Base-by-base conservation (phyloP, 2,888 invertebrate species). In the Eilema depressum region DNA sequence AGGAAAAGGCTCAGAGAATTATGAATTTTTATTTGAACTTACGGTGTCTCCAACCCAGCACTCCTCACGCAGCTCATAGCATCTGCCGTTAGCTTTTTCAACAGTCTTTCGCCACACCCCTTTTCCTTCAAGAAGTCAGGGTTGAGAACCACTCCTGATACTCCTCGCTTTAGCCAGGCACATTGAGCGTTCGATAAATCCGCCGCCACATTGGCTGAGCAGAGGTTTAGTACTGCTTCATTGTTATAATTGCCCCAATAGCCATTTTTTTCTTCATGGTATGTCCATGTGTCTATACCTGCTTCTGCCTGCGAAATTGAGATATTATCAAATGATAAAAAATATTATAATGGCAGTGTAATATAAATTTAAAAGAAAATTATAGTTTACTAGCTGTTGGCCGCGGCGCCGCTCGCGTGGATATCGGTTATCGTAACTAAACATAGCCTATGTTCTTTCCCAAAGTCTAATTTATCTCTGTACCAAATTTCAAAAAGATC, bases 111-210 rank as follows among this genome's bases (percentile, higher is more conserved):
- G 0, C 90, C 89, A 74, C 95, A 95, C 0, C 63, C 73, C 61
- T 78, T 78, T 5, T 93, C 83, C 14, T 63, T 75, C 1, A 70
- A 74, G 69, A 87, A 93, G 78, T 94, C 94, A 41, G 92, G 91
- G 60, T 84, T 89, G 0, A 94, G 79, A 3, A 94, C 82, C 1
- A 94, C 75, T 10, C 95, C 95, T 1, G 89, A 71, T 0, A 89
- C 85, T 17, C 94, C 94, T 68, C 91, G 85, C 57, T 90, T 87
- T 12, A 94, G 70, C 95, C 95, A 95, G 12, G 86, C 75, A 67
- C 95, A 95, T 69, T 90, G 92, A 0, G 87, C 88, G 25, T 85
- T 82, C 0, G 90, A 85, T 20, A 95, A 63, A n/a, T 90, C 88
- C 0, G 89, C 89, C 3, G 74, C 76, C 0, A 90, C 79, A 20